phyloP scores from a whole-genome alignment of 2,797 vertebrate genomes.

The Calcarius lapponicus region DNA sequence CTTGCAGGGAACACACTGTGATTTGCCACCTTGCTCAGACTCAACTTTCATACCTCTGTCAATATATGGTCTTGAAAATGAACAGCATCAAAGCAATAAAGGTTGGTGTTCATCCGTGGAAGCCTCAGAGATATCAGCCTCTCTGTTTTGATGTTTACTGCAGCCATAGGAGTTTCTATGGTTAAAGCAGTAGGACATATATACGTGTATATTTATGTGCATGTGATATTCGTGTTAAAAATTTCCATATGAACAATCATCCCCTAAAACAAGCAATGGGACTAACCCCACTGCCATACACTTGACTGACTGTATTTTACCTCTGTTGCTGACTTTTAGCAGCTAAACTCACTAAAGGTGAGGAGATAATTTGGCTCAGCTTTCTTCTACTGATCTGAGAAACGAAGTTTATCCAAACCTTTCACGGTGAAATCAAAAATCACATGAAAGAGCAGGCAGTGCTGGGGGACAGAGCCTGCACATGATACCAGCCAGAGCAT shows the following conservation, averaged over 20 bases:
- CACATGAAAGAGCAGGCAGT: background rate
- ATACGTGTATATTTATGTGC: background rate
- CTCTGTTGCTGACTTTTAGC: background rate
- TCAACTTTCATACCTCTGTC: background rate
- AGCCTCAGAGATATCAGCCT: background rate
- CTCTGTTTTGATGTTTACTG: background rate
- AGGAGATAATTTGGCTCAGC: background rate
- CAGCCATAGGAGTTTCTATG: background rate
- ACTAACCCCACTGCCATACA: background rate
- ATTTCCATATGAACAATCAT: background rate
- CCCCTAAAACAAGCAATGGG: background rate
- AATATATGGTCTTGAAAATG: background rate
- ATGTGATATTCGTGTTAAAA: background rate
- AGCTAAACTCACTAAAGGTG: background rate
- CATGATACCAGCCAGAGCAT: background rate
- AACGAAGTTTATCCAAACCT: background rate
- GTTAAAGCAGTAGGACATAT: background rate
- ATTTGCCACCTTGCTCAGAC: background rate
- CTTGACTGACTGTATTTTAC: background rate
- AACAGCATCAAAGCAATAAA: background rate
- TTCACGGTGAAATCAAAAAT: background rate
- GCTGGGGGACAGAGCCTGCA: background rate
- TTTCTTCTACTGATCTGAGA: conserved; percentile 1
- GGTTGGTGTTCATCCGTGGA: background rate
- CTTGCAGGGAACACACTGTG: background rate